These are phyloP conservation scores for Agonopterix subpropinquella DNA, from an alignment of 2,888 invertebrate species.

Conservation along the genomic window DNA sequence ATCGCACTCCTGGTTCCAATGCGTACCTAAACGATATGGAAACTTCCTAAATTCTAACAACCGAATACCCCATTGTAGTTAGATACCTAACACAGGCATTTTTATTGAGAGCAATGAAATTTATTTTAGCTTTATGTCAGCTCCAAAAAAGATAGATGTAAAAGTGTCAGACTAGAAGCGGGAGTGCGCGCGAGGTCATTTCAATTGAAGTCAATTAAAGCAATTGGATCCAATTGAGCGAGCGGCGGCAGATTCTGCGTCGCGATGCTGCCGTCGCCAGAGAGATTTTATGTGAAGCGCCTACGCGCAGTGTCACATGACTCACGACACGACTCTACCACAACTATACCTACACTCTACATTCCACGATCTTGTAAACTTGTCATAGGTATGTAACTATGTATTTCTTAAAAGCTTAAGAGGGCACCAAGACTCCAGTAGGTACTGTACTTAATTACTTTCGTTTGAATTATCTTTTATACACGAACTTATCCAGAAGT, in stretches of 20 bases:
- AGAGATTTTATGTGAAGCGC: constrained; percentile 72
- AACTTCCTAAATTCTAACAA: too few species aligned
- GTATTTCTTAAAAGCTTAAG: too few species aligned
- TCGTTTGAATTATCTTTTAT: too few species aligned
- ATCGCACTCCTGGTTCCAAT: too few species aligned
- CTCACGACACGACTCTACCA: constrained; percentile 23
- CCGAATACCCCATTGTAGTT: too few species aligned
- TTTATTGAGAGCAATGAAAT: background rate
- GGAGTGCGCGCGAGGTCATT: constrained; percentile 73
- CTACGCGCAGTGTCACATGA: constrained; percentile 64
- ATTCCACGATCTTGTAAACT: background rate
- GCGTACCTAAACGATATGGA: too few species aligned
- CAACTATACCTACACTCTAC: constrained; percentile 19
- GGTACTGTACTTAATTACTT: too few species aligned
- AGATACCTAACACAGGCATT: too few species aligned
- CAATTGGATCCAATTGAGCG: constrained; percentile 72
- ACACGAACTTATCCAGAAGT: too few species aligned
- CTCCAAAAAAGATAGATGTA: constrained; percentile 74
- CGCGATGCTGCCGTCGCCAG: constrained; percentile 57
- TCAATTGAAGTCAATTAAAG: constrained; percentile 73
- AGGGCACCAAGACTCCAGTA: too few species aligned
- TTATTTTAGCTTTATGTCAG: constrained; percentile 48
- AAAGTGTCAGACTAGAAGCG: constrained; percentile 70
- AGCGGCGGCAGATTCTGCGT: constrained; percentile 72
- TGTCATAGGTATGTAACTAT: too few species aligned